phyloP scores from a whole-genome alignment of 2,888 invertebrate species.

The Ditula angustiorana region DNA sequence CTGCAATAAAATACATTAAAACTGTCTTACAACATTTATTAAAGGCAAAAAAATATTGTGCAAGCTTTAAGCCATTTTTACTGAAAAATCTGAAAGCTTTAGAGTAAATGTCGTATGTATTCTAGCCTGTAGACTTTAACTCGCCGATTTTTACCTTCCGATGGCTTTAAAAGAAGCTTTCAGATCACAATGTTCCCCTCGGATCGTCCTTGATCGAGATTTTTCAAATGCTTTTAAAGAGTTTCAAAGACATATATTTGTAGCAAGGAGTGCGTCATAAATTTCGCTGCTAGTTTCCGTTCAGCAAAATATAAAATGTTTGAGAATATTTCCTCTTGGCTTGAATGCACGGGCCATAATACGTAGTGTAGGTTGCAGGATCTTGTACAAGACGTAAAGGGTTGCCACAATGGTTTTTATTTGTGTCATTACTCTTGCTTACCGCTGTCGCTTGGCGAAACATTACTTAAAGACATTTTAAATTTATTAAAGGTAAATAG shows the following conservation, averaged over 20 bases:
- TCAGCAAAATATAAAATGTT: conserved; percentile 57
- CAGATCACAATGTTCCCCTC: conserved; percentile 51
- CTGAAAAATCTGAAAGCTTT: neutral
- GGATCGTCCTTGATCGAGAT: conserved; percentile 46
- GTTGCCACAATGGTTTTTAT: conserved; percentile 5
- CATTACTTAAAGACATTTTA: neutral
- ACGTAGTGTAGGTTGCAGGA: conserved; percentile 14
- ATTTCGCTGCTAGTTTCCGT: conserved; percentile 65
- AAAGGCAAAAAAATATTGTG: too few relatives aligned
- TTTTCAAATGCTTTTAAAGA: conserved; percentile 61
- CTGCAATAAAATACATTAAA: too few relatives aligned
- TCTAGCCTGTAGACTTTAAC: conserved; percentile 6
- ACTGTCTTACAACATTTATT: too few relatives aligned
- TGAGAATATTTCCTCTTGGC: conserved; percentile 49
- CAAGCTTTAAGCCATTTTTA: neutral
- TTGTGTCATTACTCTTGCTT: neutral
- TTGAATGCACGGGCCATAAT: conserved; percentile 36
- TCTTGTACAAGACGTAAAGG: conserved; percentile 11
- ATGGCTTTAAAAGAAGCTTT: conserved; percentile 39
- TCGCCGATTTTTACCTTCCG: conserved; percentile 28
- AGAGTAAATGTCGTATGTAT: conserved; percentile 8
- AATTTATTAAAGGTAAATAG: too few relatives aligned
- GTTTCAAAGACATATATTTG: conserved; percentile 58
- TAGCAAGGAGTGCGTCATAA: conserved; percentile 54
- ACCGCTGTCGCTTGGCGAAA: neutral